Base-by-base conservation (phyloP, 2,888 invertebrate species). In the Pandemis cinnamomeana region DNA sequence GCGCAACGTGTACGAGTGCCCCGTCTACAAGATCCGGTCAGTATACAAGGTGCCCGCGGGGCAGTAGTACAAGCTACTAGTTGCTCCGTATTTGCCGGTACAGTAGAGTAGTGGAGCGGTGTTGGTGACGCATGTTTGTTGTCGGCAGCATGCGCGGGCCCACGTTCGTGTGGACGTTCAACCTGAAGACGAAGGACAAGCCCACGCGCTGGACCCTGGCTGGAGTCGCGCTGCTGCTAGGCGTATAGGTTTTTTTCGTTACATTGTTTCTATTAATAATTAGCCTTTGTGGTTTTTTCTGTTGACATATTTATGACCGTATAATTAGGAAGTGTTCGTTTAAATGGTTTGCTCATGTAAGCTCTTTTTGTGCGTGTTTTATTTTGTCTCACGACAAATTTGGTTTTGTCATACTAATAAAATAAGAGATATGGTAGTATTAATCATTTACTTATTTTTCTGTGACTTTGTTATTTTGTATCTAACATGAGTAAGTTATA, bases 131-230 rank as follows among this genome's bases (percentile, higher is more conserved):
- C 7, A 6, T 27, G 5, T 58, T 58, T 58, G 58, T 58, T 58
- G 58, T 58, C 58, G 58, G 58, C 58, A 61, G 96, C 79, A 95
- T 95, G 87, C 95, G 99, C 71, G 99, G 99, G 0, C 97, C 97
- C 0, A 99, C 99, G 0, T 99, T 96, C 85, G 98, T 99, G 13
- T 99, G 99, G 99, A 98, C 98, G 0, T 99, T 99, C 87, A 98
- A 98, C 90, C 93, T 99, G 75, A 97, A 97, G 93, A 98, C 97
- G 13, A 97, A 96, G 85, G 98, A 98, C 82, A 97, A 97, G 80
- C 95, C 98, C 0, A 96, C 98, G 0, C 98, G 98, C 84, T 99
- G 99, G 99, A 97, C 98, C 7, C 94, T 99, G 62, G 99, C 97
- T 4, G 99, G 99, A 3, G 99, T 99, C 0, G 98, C 98, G 3